A percentile compares a stretch with the other conserved stretches of the same genome.
Evolutionary conservation across 30 jellyfish, hydroid and myxozoan species (phyloP).

Genomic region (Morbakka virulenta): DNA sequence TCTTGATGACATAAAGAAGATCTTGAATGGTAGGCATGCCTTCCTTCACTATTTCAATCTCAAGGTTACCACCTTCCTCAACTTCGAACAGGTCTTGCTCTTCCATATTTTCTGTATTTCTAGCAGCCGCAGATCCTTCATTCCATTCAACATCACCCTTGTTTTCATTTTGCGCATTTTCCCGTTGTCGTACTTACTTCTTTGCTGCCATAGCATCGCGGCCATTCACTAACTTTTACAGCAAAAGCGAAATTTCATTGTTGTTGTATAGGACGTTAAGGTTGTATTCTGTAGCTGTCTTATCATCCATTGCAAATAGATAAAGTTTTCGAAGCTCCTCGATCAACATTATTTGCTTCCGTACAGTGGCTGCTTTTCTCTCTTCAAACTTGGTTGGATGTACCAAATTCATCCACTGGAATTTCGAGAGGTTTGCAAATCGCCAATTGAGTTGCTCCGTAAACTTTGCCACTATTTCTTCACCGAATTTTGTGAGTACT

Average conservation of each 20-base stretch:
- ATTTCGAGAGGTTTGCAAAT: slow-evolving; percentile 13
- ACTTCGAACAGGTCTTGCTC: too few relatives aligned
- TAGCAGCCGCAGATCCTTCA: too few relatives aligned
- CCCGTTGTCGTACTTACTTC: slow-evolving; percentile 2
- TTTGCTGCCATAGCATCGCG: slow-evolving; percentile 29
- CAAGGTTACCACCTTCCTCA: too few relatives aligned
- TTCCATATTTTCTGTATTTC: not conserved
- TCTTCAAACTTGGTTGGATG: slow-evolving; percentile 33
- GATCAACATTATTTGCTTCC: slow-evolving; percentile 26
- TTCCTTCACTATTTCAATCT: too few relatives aligned
- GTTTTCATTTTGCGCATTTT: slow-evolving; percentile 2
- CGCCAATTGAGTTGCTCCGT: slow-evolving; percentile 45
- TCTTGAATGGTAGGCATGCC: too few relatives aligned
- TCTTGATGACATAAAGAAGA: too few relatives aligned
- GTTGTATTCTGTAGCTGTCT: slow-evolving; percentile 23
- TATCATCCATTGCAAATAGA: slow-evolving; percentile 32
- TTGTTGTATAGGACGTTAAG: slow-evolving; percentile 25
- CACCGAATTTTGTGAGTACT: not conserved
- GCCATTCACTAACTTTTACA: not conserved
- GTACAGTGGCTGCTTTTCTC: slow-evolving; percentile 28
- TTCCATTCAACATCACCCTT: slow-evolving; percentile 8
- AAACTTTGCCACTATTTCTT: slow-evolving; percentile 26
- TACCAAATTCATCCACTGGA: slow-evolving; percentile 9
- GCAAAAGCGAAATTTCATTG: slow-evolving; percentile 15
- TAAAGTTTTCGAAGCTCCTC: slow-evolving; percentile 26